Evolutionary conservation across 2,888 invertebrate species (phyloP).

Genomic region (Cerastis rubricosa): DNA sequence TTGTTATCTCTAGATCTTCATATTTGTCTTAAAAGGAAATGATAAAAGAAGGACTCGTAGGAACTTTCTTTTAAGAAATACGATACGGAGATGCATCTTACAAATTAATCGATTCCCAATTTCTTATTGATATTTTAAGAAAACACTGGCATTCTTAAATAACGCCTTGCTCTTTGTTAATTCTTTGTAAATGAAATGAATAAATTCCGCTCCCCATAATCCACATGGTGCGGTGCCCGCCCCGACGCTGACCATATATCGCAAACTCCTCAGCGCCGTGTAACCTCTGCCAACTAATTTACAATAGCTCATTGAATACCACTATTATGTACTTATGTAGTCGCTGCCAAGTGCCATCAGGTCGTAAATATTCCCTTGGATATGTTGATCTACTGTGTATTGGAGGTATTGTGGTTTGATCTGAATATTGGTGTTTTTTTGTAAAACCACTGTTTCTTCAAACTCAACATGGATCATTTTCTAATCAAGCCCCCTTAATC

Average conservation of each 20-base stretch:
- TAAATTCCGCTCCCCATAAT: neutral
- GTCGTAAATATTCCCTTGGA: slow-evolving; percentile 55
- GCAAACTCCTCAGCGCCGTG: slow-evolving; percentile 50
- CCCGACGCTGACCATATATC: slow-evolving; percentile 37
- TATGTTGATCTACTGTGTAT: slow-evolving; percentile 19
- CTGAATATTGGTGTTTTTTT: too few species aligned
- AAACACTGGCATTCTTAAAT: neutral
- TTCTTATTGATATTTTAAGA: rapidly evolving
- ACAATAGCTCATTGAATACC: slow-evolving; percentile 76
- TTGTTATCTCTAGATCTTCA: neutral
- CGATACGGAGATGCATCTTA: neutral
- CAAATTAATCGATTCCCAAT: neutral
- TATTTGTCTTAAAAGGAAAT: neutral
- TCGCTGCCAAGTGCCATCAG: slow-evolving; percentile 46
- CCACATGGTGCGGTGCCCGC: slow-evolving; percentile 21
- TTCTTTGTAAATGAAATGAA: neutral
- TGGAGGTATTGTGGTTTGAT: neutral
- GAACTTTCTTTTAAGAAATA: neutral
- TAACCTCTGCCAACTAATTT: slow-evolving; percentile 74
- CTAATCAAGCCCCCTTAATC: too few species aligned
- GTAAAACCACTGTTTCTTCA: too few species aligned
- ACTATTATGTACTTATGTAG: slow-evolving; percentile 55
- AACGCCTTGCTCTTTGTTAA: neutral
- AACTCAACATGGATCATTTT: too few species aligned
- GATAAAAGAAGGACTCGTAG: neutral